Percentiles rank a stretch among this genome's conserved stretches.
These are phyloP conservation scores for Belonocnema kinseyi DNA, from an alignment of 1,140 invertebrate genomes.

Conservation along the genomic window DNA sequence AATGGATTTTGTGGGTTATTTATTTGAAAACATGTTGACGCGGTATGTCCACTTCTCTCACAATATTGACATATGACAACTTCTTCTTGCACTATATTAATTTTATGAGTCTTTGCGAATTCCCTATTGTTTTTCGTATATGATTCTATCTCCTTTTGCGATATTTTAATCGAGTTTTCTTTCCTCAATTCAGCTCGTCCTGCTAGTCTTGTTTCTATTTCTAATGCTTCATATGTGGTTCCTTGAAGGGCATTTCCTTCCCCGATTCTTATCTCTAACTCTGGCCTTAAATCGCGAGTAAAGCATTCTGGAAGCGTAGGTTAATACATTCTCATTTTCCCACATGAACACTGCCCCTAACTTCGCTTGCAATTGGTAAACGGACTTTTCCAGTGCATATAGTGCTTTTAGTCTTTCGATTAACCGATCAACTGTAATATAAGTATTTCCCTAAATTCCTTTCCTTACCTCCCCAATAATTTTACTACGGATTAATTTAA, in stretches of 20 bases:
- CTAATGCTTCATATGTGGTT: neutral
- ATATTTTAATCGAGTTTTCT: conserved; percentile 14
- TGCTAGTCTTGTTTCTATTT: conserved; percentile 36
- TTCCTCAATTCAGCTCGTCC: conserved; percentile 28
- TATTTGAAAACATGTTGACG: neutral
- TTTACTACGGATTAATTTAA: too few relatives aligned
- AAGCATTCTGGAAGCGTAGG: conserved; percentile 20
- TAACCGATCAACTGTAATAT: too few relatives aligned
- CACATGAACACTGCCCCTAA: neutral
- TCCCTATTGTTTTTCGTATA: neutral
- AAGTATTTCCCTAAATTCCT: too few relatives aligned
- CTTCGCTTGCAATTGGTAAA: conserved; percentile 7
- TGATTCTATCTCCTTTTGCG: conserved; percentile 32
- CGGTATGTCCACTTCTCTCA: neutral
- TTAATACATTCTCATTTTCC: neutral
- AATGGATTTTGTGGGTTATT: neutral
- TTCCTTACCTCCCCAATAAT: too few relatives aligned
- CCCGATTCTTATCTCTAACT: neutral
- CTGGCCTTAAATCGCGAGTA: conserved; percentile 12
- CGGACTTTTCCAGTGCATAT: conserved; percentile 18
- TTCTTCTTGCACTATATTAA: neutral
- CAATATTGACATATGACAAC: conserved; percentile 24
- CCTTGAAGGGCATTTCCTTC: conserved; percentile 21
- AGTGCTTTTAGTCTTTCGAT: too few relatives aligned
- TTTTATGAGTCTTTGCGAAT: conserved; percentile 27